phyloP scores from a whole-genome alignment of 1,140 invertebrate genomes.

The Drosophila guanche region DNA sequence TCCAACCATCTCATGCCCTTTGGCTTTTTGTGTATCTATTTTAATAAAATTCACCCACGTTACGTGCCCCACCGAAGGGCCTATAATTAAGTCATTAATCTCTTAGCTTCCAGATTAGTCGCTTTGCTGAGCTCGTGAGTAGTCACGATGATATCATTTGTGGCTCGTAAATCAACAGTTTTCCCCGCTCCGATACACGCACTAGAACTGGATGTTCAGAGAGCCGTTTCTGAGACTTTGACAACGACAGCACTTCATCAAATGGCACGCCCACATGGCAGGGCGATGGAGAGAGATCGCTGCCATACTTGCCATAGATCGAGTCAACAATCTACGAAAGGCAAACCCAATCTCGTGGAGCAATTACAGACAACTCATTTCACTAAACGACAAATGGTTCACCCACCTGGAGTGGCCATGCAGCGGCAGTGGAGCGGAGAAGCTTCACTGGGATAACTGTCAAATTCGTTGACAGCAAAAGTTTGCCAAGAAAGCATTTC shows the following conservation, averaged over 20 bases:
- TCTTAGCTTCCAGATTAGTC: too few relatives aligned
- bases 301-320: constrained; percentile 47
- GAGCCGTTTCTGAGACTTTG: too few relatives aligned
- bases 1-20: too few relatives aligned
- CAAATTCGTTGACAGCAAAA: constrained; percentile 74
- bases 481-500: constrained; percentile 72
- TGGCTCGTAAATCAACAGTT: not conserved
- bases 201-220: not conserved
- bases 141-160: too few relatives aligned
- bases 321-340: constrained; percentile 13
- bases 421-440: too few relatives aligned
- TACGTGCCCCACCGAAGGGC: too few relatives aligned
- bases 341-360: constrained; percentile 22
- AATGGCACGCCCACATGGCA: constrained; percentile 53
- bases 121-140: too few relatives aligned
- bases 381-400: constrained; percentile 73
- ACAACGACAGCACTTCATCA: constrained; percentile 54
- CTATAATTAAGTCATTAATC: too few relatives aligned
- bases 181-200: not conserved
- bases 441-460: constrained; percentile 45
- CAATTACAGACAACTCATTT: constrained; percentile 71
- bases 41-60: too few relatives aligned
- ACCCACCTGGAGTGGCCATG: constrained; percentile 31
- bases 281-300: constrained; percentile 15
- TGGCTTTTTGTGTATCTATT: too few relatives aligned